A percentile compares a stretch with the other conserved stretches of the same genome.
phyloP scores from a whole-genome alignment of 2,888 invertebrate genomes.

The Miltochrista miniata region DNA sequence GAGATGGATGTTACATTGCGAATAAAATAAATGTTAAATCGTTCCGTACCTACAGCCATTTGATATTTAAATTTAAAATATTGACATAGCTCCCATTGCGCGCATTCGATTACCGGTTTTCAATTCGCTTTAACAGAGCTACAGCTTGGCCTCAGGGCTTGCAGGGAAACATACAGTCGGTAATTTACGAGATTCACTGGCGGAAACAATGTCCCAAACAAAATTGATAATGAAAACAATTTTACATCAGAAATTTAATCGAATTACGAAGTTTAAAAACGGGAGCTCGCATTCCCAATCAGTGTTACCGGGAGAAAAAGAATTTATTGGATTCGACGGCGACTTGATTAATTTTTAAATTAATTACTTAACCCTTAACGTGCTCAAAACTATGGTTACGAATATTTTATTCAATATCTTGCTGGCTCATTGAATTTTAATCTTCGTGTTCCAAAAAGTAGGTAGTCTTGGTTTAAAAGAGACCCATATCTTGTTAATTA shows the following conservation, averaged over 20 bases:
- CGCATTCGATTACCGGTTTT: slow-evolving; percentile 81
- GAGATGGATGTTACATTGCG: slow-evolving; percentile 58
- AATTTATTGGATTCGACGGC: slow-evolving; percentile 41
- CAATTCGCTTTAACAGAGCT: slow-evolving; percentile 77
- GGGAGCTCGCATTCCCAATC: slow-evolving; percentile 50
- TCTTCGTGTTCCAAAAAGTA: slow-evolving; percentile 76
- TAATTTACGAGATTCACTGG: slow-evolving; percentile 76
- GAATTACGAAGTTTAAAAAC: slow-evolving; percentile 64
- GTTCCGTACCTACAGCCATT: slow-evolving; percentile 55
- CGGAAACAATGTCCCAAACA: slow-evolving; percentile 75
- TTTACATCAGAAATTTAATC: slow-evolving; percentile 73
- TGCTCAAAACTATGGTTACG: slow-evolving; percentile 53
- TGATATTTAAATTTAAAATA: slow-evolving; percentile 80
- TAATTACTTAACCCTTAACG: slow-evolving; percentile 41
- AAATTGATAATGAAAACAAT: slow-evolving; percentile 78
- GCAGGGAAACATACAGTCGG: slow-evolving; percentile 72
- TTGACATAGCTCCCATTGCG: slow-evolving; percentile 76
- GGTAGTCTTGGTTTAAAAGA: slow-evolving; percentile 78
- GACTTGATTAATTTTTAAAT: slow-evolving; percentile 39
- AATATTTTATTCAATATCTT: slow-evolving; percentile 62
- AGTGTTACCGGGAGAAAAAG: slow-evolving; percentile 38
- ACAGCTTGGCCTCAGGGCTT: slow-evolving; percentile 69
- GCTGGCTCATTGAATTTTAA: slow-evolving; percentile 76
- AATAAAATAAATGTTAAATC: slow-evolving; percentile 68
- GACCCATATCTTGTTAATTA: slow-evolving; percentile 83